Conservation (phyloP, 2,888 invertebrate species). For the Acholoe squamosa region DNA sequence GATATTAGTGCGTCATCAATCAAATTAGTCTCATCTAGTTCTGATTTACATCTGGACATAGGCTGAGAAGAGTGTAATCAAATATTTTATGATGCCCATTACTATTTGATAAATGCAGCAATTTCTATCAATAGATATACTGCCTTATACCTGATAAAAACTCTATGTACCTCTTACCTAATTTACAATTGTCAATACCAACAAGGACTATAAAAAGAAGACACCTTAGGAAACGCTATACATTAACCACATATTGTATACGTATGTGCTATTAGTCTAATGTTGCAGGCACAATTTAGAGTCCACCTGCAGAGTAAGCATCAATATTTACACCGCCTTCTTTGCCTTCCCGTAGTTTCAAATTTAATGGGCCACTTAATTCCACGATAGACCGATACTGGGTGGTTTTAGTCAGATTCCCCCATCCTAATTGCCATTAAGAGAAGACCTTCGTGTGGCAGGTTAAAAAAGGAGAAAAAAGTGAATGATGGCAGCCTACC, state of each 20-base stretch:
- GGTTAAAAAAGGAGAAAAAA: neutral
- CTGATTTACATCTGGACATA: neutral
- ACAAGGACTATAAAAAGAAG: neutral
- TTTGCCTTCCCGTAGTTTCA: slow-evolving; percentile 18
- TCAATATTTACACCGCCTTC: slow-evolving; percentile 46
- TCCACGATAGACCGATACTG: slow-evolving; percentile 27
- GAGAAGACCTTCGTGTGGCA: slow-evolving; percentile 36
- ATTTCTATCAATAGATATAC: neutral
- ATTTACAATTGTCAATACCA: too few species aligned
- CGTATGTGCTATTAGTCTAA: neutral
- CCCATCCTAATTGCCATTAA: slow-evolving; percentile 44
- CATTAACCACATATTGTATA: too few species aligned
- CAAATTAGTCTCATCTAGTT: slow-evolving; percentile 42
- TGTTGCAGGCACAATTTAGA: neutral
- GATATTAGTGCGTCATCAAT: slow-evolving; percentile 43
- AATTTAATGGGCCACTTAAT: slow-evolving; percentile 51
- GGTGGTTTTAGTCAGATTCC: slow-evolving; percentile 18
- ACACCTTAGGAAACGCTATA: too few species aligned
- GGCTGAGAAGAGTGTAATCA: neutral
- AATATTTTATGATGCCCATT: slow-evolving; percentile 39
- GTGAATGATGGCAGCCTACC: neutral
- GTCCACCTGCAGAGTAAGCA: neutral
- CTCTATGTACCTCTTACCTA: slow-evolving; percentile 3
- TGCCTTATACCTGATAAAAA: slow-evolving; percentile 5
- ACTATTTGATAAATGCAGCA: slow-evolving; percentile 40